Evolutionary conservation across 1,140 invertebrate species (phyloP).

Genomic region (Ostrea edulis): DNA sequence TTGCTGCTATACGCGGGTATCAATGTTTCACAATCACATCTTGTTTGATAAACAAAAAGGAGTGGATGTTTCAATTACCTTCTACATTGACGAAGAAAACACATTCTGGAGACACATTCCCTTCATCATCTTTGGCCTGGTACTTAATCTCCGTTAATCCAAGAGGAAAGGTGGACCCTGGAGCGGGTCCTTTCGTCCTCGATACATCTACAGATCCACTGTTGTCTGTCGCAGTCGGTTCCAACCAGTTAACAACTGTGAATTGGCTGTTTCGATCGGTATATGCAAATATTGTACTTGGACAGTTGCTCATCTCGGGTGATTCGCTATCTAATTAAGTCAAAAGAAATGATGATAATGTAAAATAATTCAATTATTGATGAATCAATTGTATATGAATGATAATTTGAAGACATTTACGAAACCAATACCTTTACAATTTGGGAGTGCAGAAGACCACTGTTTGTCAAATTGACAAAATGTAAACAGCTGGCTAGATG

Average conservation of each 20-base stretch:
- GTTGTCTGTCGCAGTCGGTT: slow-evolving; percentile 30
- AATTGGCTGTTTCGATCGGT: slow-evolving; percentile 10
- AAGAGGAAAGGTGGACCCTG: slow-evolving; percentile 1
- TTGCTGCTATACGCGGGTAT: too few relatives aligned
- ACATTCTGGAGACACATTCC: slow-evolving; percentile 11
- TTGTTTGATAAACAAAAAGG: too few relatives aligned
- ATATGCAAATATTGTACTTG: slow-evolving; percentile 5
- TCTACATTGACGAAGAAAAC: slow-evolving; percentile 30
- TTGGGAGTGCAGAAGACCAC: neutral
- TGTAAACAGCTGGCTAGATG: neutral
- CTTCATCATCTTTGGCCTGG: neutral
- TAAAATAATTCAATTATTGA: too few relatives aligned
- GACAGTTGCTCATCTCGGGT: slow-evolving; percentile 36
- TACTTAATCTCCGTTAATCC: slow-evolving; percentile 29
- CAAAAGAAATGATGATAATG: too few relatives aligned
- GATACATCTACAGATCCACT: neutral
- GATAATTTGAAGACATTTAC: too few relatives aligned
- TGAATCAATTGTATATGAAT: too few relatives aligned
- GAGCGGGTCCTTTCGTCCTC: neutral
- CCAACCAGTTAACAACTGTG: neutral
- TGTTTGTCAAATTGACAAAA: neutral
- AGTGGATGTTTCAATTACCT: neutral
- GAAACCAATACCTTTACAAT: slow-evolving; percentile 20
- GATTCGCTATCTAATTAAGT: slow-evolving; percentile 29
- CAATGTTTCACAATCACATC: too few relatives aligned